Conservation (phyloP, 1,140 invertebrate species). For the Hestina assimilis region DNA sequence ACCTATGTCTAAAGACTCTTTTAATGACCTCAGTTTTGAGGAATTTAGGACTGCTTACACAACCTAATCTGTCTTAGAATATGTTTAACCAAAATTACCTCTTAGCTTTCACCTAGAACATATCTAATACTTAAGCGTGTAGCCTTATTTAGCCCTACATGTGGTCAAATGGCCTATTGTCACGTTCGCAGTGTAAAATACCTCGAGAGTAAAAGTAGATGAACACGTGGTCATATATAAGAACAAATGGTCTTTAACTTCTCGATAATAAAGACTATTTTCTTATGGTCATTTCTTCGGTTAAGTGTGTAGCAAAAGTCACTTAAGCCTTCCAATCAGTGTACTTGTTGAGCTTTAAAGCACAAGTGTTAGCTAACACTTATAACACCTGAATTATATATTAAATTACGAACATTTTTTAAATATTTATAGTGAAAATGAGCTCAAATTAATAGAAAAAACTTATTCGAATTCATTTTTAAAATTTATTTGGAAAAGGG, state of each 20-base stretch:
- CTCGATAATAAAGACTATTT: constrained; percentile 1
- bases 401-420: too few relatives aligned
- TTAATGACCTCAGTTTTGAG: too few relatives aligned
- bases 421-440: too few relatives aligned
- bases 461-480: too few relatives aligned
- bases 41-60: too few relatives aligned
- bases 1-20: too few relatives aligned
- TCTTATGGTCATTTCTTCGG: neutral
- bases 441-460: too few relatives aligned
- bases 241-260: neutral
- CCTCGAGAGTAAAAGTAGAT: constrained; percentile 35
- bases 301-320: constrained; percentile 17
- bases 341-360: neutral
- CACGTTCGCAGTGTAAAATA: constrained; percentile 33
- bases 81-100: constrained; percentile 19
- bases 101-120: constrained; percentile 33
- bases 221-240: constrained; percentile 5
- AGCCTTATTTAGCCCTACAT: constrained; percentile 40
- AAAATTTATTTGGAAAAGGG: too few relatives aligned
- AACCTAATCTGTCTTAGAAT: neutral
- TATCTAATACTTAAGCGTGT: constrained; percentile 24
- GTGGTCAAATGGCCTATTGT: constrained; percentile 42
- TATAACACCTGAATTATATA: too few relatives aligned
- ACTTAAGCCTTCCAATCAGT: neutral
- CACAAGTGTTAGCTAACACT: neutral